Percentiles rank a stretch among this genome's conserved stretches.
These are phyloP conservation scores for Diabrotica undecimpunctata DNA, from an alignment of 1,140 invertebrate genomes.

Conservation along the genomic window DNA sequence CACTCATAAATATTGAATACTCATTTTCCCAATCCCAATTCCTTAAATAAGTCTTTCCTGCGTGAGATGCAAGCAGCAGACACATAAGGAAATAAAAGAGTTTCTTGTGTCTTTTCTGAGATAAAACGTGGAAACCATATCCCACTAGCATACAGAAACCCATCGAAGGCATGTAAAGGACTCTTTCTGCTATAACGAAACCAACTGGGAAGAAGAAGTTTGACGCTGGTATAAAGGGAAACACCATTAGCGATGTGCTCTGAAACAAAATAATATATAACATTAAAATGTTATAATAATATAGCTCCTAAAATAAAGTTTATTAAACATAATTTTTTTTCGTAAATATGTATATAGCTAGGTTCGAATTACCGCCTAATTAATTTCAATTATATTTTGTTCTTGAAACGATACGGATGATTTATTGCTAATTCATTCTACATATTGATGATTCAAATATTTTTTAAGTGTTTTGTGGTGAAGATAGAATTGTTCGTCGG, in stretches of 20 bases:
- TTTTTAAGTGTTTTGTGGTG: too few species aligned
- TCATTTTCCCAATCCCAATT: constrained; percentile 93
- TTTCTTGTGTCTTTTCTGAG: constrained; percentile 55
- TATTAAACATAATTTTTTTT: too few species aligned
- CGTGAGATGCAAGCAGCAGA: constrained; percentile 70
- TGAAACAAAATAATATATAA: constrained; percentile 50
- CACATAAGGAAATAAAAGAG: constrained; percentile 60
- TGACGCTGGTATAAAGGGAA: constrained; percentile 93
- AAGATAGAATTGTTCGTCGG: too few species aligned
- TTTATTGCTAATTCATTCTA: too few species aligned
- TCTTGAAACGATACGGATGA: too few species aligned
- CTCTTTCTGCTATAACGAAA: constrained; percentile 93
- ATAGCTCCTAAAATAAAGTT: too few species aligned
- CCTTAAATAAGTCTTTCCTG: constrained; percentile 76
- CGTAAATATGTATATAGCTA: too few species aligned
- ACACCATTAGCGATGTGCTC: constrained; percentile 78
- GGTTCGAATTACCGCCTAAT: too few species aligned
- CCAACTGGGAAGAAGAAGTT: constrained; percentile 97
- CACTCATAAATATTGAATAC: constrained; percentile 89
- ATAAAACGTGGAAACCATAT: constrained; percentile 63
- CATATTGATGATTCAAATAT: too few species aligned
- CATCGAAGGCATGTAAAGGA: constrained; percentile 96
- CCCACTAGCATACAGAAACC: constrained; percentile 92
- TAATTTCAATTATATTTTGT: too few species aligned
- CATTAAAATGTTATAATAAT: neutral